Percentiles rank a stretch among this genome's conserved stretches.
phyloP scores from a whole-genome alignment of 2,113 vertebrate genomes.

The Hirundichthys speculiger region DNA sequence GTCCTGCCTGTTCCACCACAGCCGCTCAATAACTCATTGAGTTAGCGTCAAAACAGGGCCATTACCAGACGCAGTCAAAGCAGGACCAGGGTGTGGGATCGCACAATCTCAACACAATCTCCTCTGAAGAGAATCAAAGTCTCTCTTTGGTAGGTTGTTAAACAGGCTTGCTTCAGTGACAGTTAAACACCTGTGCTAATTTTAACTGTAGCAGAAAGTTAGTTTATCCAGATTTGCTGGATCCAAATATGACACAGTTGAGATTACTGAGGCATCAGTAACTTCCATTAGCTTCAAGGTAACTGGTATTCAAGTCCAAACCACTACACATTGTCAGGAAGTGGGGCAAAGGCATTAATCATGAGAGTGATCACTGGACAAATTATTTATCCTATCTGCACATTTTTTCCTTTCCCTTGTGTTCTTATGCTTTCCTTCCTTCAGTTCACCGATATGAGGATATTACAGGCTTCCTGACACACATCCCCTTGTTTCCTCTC shows the following conservation, averaged over 20 bases:
- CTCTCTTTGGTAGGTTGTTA: slow-evolving; percentile 10
- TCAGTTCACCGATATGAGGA: slow-evolving; percentile 31
- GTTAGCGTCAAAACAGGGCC: not conserved
- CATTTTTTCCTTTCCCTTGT: slow-evolving; percentile 30
- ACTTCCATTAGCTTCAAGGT: not conserved
- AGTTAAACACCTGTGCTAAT: not conserved
- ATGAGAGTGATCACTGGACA: not conserved
- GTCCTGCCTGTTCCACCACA: slow-evolving; percentile 34
- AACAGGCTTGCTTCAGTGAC: slow-evolving; percentile 34
- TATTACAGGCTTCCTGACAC: slow-evolving; percentile 60
- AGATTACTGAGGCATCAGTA: not conserved
- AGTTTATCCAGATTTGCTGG: no score
- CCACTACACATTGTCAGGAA: not conserved
- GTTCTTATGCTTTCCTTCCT: slow-evolving; percentile 29
- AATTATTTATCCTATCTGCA: slow-evolving; percentile 31
- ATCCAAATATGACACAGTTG: slow-evolving; percentile 5
- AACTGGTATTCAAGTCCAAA: not conserved
- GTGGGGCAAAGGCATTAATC: slow-evolving; percentile 13
- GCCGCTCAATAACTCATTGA: slow-evolving; percentile 11
- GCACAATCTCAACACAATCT: slow-evolving; percentile 2
- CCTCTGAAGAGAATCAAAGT: slow-evolving; percentile 21
- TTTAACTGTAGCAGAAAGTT: no score
- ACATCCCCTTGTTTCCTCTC: slow-evolving; percentile 51
- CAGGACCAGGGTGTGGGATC: slow-evolving; percentile 12
- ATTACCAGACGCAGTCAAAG: slow-evolving; percentile 21